Evolutionary conservation across 2,797 vertebrate species (phyloP), one percentile per base, ranked within the genome.

Genomic region (Coccyzus lansbergi): DNA sequence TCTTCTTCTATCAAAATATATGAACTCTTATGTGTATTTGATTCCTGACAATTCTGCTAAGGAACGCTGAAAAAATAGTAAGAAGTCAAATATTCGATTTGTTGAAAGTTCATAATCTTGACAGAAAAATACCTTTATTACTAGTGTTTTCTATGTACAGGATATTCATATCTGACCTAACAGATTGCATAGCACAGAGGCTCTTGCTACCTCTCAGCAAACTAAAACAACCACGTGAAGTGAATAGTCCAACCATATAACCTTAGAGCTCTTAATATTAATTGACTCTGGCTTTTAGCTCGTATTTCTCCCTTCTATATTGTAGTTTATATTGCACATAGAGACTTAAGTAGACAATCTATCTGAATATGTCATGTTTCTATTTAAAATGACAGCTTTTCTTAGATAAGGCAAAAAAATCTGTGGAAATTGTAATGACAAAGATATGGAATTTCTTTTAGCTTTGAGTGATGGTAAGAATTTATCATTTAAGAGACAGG

Each of bases 401-500:
- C 34, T 89, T 81, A 75, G 68, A 71, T 69, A 91, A 90, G 34
- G n/a, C 83, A 82, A 93, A 95, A 92, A 92, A 87, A 52, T 89
- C 46, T 85, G 46, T 89, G 64, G 53, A 68, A 95, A 83, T 15
- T 65, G 60, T 48, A 93, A 64, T 58, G 53, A 81, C 75, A 95
- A 80, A 20, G 6, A 83, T 71, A 42, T 72, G 46, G 76, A 92
- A 87, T 90, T 89, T 89, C 52, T 93, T 88, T 87, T 83, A 85
- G 46, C 25, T 81, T 86, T 93, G 95, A 95, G 36, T 87, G 88
- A 93, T 93, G 86, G 71, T 83, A 58, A 93, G 84, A 92, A 92
- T 95, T 89, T 82, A 68, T 96, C 58, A 95, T 89, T 94, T 91
- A 85, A 75, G 64, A 83, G 62, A 84, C 86, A 93, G 82, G 78